Base-by-base conservation (phyloP, 2,113 vertebrate genomes). In the Anthoscopus minutus region DNA sequence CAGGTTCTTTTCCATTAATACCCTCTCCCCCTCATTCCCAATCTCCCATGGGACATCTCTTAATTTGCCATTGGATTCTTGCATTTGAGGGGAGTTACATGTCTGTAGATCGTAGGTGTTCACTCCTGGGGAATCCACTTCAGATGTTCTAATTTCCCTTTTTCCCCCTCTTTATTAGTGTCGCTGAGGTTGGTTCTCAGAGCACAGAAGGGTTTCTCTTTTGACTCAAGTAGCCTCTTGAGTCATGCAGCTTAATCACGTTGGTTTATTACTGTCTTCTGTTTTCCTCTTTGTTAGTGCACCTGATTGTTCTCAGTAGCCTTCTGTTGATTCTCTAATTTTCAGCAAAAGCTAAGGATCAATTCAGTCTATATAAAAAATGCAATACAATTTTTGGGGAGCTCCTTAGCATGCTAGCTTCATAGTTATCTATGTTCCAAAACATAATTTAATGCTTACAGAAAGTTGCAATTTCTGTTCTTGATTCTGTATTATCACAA, bases 131-230 rank as follows among this genome's bases (percentile, higher is more conserved):
- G 44, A 93, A 74, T 80, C 35, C n/a, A 61, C 21, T 80, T 93
- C 8, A 83, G n/a, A n/a, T 92, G 53, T 81, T 92, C 51, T 57
- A 19, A 30, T 89, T 91, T 54, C 35, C 30, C 76, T 65, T 66
- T 86, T 56, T n/a, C 7, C 9, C 9, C 17, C 33, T 83, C 16
- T 60, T 79, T 74, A 62, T 89, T 69, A 56, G 15, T 3, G 2
- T 78, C 37, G 1, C 64, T 71, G 78, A 83, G 47, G 31, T 72
- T 64, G 61, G 10, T 44, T 88, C 71, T 90, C 33, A 80, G 65
- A 62, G 22, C 40, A 51, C 31, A 38, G 62, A 81, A 94, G 72
- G 44, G 30, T 94, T 94, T 96, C 17, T 83, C 54, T 81, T 93
- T 80, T 51, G n/a, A 42, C 64, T 88, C 40, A 81, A 78, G 74